Evolutionary conservation across 2,113 vertebrate species (phyloP).

Genomic region (Gymnarchus niloticus): DNA sequence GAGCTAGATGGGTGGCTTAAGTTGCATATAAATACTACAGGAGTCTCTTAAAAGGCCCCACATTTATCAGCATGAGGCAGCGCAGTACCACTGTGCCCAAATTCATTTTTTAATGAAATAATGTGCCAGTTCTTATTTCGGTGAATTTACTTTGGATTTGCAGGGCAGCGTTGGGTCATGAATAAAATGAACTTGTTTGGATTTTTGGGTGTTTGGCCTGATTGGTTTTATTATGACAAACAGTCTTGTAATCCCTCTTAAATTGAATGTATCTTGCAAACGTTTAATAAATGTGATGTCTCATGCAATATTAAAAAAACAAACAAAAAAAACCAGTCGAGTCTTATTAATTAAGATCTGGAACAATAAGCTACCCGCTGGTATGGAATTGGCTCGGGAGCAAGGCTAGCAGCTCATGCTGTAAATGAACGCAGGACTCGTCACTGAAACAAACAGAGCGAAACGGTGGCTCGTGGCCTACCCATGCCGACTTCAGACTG

Average conservation of each 20-base stretch:
- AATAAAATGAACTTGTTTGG: background rate
- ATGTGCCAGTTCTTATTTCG: background rate
- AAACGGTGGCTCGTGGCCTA: background rate
- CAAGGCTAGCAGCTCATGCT: background rate
- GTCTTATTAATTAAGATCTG: constrained; percentile 10
- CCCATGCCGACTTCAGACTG: background rate
- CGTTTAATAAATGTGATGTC: constrained; percentile 14
- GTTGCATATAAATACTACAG: background rate
- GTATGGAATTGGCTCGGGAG: background rate
- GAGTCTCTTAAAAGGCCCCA: background rate
- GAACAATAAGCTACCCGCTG: background rate
- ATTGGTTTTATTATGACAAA: background rate
- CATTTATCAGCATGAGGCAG: background rate
- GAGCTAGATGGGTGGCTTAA: too few species aligned
- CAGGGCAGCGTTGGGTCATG: background rate
- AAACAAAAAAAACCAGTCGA: constrained; percentile 3
- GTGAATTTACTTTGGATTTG: background rate
- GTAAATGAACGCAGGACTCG: background rate
- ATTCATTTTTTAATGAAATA: background rate
- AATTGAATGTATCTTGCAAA: background rate
- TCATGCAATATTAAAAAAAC: background rate
- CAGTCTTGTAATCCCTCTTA: background rate
- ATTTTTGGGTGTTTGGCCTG: background rate
- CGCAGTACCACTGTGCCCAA: background rate
- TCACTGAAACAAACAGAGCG: background rate